Base-by-base conservation (phyloP, 2,113 vertebrate genomes). In the Willisornis vidua region DNA sequence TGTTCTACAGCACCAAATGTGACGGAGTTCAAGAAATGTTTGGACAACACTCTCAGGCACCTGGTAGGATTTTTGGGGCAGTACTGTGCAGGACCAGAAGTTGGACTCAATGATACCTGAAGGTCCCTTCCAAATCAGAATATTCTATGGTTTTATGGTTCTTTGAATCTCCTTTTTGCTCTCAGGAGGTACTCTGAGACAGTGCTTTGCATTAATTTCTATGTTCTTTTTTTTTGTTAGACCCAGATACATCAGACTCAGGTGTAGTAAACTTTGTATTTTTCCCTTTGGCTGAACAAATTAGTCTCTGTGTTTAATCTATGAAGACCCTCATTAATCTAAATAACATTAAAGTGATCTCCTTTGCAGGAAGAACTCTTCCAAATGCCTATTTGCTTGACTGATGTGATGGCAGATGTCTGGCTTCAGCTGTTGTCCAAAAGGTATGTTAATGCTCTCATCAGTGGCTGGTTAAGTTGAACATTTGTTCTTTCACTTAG, bases 51-150 rank as follows among this genome's bases (percentile, higher is more conserved):
- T 84, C 1, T 33, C 46, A 33, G 28, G 57, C 24, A 1, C 37
- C 41, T 39, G 14, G 4, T 39, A 59, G 33, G 18, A 1, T 14
- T 46, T 4, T 7, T 37, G 39, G 28, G 28, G 22, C 24, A 0
- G 28, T 33, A 26, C 28, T 48, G 49, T 3, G n/a, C 22, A 65
- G 59, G 49, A 10, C 3, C 15, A 37, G 57, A 33, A 0, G 8
- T 0, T 22, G 28, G 18, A 33, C 3, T 15, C 2, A 26, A 31
- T 33, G n/a, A 28, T 39, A 7, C 5, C 10, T 23, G 8, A 9
- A 10, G 18, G 9, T 15, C 8, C 41, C n/a, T 63, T 48, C 66
- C 29, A 29, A 3, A 31, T 72, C 48, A 49, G 10, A 20, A 48
- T 25, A 7, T n/a, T 48, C 41, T 29, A 18, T 63, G 39, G 18